These are phyloP conservation scores for Sycobia sp. DNA, from an alignment of 1,140 invertebrate genomes.

Conservation along the genomic window DNA sequence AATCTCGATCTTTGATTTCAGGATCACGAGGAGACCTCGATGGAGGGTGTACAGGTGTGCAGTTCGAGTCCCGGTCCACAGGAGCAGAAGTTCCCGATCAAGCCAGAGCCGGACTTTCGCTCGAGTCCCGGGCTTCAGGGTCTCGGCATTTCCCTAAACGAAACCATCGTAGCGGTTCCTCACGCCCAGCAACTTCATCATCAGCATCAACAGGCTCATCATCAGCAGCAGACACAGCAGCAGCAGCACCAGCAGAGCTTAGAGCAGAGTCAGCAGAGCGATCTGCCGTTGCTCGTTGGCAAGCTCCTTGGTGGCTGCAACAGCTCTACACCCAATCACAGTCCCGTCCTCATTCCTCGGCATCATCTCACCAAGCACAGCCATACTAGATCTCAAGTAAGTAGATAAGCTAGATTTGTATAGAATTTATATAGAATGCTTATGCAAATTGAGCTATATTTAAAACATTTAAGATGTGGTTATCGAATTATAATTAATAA, in stretches of 20 bases:
- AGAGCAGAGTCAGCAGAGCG: conserved; percentile 55
- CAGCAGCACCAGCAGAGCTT: conserved; percentile 46
- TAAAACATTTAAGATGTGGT: too few relatives aligned
- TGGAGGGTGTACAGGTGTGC: conserved; percentile 62
- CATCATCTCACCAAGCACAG: conserved; percentile 62
- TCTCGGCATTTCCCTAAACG: conserved; percentile 48
- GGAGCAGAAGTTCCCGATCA: conserved; percentile 57
- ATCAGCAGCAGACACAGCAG: conserved; percentile 33
- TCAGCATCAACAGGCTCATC: conserved; percentile 34
- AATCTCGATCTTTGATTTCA: conserved; percentile 22
- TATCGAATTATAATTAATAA: too few relatives aligned
- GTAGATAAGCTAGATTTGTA: too few relatives aligned
- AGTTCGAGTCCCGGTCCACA: conserved; percentile 54
- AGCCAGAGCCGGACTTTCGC: conserved; percentile 57
- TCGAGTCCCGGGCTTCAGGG: conserved; percentile 49
- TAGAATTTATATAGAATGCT: too few relatives aligned
- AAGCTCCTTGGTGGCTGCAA: conserved; percentile 69
- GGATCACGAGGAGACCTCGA: conserved; percentile 62
- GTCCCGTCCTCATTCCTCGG: conserved; percentile 68
- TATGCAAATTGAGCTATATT: too few relatives aligned
- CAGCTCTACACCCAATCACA: conserved; percentile 68
- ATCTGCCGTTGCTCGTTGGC: conserved; percentile 67
- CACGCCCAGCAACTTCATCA: conserved; percentile 49
- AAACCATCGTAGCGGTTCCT: conserved; percentile 46
- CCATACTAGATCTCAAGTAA: conserved; percentile 57